Evolutionary conservation across 2,888 invertebrate species (phyloP).

Genomic region (Folsomia manolachei): DNA sequence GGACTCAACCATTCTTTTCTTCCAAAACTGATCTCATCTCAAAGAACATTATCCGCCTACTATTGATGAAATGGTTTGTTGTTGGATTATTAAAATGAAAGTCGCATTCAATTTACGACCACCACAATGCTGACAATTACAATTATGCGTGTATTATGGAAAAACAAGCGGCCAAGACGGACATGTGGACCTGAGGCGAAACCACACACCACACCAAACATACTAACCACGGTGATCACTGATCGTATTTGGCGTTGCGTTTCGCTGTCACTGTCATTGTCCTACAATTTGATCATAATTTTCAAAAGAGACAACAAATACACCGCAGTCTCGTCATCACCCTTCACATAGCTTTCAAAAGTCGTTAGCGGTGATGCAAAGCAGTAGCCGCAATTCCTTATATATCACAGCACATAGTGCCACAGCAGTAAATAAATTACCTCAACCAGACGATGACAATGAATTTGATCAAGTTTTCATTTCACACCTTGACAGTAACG

Average conservation of each 20-base stretch:
- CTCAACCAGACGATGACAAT: too few species aligned
- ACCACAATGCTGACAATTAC: neutral
- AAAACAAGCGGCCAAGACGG: neutral
- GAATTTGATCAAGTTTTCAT: too few species aligned
- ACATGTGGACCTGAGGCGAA: neutral
- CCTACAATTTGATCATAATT: neutral
- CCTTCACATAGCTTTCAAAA: neutral
- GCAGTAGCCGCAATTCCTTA: too few species aligned
- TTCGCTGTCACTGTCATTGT: slow-evolving; percentile 7
- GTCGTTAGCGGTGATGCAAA: neutral
- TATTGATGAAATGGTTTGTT: too few species aligned
- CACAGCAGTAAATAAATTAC: neutral
- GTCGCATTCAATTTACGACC: neutral
- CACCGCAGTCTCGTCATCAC: neutral
- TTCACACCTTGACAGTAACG: too few species aligned
- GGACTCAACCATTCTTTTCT: too few species aligned
- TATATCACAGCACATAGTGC: too few species aligned
- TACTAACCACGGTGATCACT: neutral
- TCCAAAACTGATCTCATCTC: too few species aligned
- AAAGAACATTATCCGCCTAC: too few species aligned
- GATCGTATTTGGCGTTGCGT: neutral
- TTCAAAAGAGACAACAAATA: neutral
- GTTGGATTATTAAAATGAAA: neutral
- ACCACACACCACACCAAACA: neutral
- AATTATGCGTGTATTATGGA: neutral